Evolutionary conservation across 2,888 invertebrate species (phyloP).

Genomic region (Xestia rhomboidea): DNA sequence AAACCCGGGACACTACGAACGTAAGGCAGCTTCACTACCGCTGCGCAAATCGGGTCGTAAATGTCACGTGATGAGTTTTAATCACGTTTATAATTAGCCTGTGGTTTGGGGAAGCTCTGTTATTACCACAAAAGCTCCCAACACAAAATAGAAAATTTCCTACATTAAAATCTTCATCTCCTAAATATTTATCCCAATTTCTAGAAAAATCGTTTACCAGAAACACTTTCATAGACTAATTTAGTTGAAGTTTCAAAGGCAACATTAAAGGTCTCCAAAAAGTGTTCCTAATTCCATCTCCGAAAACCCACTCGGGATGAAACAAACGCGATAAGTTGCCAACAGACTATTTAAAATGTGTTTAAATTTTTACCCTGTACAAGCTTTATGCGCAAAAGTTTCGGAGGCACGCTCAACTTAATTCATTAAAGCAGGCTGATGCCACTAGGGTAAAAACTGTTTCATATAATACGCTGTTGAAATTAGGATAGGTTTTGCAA

Average conservation of each 20-base stretch:
- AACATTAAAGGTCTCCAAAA: constrained; percentile 19
- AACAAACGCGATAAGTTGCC: constrained; percentile 32
- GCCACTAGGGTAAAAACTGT: constrained; percentile 48
- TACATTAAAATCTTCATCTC: too few species aligned
- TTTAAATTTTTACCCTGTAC: constrained; percentile 55
- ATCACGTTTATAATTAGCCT: too few species aligned
- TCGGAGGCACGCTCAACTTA: constrained; percentile 53
- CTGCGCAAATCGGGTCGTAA: too few species aligned
- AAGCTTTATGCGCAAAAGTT: constrained; percentile 57
- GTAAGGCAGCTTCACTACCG: too few species aligned
- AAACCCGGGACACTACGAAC: too few species aligned
- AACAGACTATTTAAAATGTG: constrained; percentile 55
- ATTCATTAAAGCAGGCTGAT: constrained; percentile 67
- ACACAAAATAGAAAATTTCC: too few species aligned
- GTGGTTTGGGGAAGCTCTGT: too few species aligned
- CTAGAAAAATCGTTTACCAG: background rate
- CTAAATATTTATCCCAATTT: background rate
- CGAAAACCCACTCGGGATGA: constrained; percentile 30
- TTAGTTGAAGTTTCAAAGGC: background rate
- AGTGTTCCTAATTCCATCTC: background rate
- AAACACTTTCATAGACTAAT: constrained; percentile 7
- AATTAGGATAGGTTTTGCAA: constrained; percentile 41
- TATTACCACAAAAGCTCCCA: too few species aligned
- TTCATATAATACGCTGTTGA: constrained; percentile 29
- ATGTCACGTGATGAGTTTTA: too few species aligned